Evolutionary conservation across 2,113 vertebrate species (phyloP), one percentile per base, ranked within the genome.

Genomic region (Athene cunicularia): DNA sequence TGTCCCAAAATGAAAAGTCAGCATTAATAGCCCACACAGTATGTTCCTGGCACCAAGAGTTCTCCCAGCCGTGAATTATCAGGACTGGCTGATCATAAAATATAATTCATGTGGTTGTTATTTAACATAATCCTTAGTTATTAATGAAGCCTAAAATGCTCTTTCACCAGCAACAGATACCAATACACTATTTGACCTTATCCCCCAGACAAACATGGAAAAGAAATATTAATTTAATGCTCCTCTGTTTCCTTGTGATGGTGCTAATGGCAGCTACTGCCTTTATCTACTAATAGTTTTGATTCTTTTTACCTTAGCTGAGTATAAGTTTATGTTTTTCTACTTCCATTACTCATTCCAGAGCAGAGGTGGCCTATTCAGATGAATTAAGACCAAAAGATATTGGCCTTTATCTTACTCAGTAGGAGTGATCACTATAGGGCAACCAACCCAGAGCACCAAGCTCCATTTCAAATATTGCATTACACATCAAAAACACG

Each of bases 11-110:
- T 8, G 8, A 68, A 71, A 73, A 76, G 24, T 19, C 45, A 90
- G 50, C 26, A 62, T 15, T n/a, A 92, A 45, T 6, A 7, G 9
- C 30, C 63, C 72, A 63, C 52, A 53, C 0, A 0, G 1, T 30
- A 19, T 8, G 6, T 21, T 88, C 21, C 41, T 84, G 67, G 17
- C 55, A 89, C 41, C 43, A 60, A 79, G 14, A 73, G 24, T 62
- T 86, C 76, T 18, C 35, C n/a, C 68, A 43, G 6, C 60, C 85
- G 32, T 64, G 41, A 79, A 60, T 64, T 75, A 68, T 30, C 0
- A 0, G 21, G 56, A 75, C 14, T 47, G 52, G 32, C 23, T 55
- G 20, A 72, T 75, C 5, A 63, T 19, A 72, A 93, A 95, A 72
- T 68, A 75, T 60, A 1, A 89, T 53, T 85, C 49, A 52, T 37